Conservation (phyloP, 2,888 invertebrate genomes). For the Suillia variegata region DNA sequence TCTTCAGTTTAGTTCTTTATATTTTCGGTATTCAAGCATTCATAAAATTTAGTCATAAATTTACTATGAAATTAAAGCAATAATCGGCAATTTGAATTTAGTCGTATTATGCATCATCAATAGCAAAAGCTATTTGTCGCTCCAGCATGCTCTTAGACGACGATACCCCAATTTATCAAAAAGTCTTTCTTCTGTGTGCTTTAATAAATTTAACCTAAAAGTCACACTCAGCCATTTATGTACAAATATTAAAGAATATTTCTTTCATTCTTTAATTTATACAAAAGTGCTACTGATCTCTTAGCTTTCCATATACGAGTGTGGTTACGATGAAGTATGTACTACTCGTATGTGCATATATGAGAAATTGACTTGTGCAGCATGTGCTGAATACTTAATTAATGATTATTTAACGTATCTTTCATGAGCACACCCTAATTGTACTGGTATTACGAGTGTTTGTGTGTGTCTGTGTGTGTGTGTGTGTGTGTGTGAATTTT, state of each 20-base stretch:
- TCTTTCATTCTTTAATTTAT: background rate
- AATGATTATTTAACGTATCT: conserved; percentile 19
- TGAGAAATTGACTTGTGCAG: background rate
- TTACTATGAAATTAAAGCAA: too few species aligned
- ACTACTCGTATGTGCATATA: background rate
- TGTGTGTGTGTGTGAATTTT: too few species aligned
- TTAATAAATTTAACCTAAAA: conserved; percentile 41
- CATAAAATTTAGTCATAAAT: too few species aligned
- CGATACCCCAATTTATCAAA: conserved; percentile 7
- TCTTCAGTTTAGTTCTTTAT: too few species aligned
- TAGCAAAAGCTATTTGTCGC: too few species aligned
- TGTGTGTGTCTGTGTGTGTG: too few species aligned
- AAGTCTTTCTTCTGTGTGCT: background rate
- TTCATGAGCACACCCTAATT: conserved; percentile 17
- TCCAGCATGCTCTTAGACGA: too few species aligned
- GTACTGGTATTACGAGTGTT: conserved; percentile 6
- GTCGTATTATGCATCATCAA: too few species aligned
- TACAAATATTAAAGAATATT: conserved; percentile 13
- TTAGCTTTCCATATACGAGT: background rate
- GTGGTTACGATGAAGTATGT: too few species aligned
- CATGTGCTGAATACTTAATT: conserved; percentile 24
- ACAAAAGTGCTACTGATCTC: background rate
- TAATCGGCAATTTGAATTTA: too few species aligned
- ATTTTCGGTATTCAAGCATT: too few species aligned
- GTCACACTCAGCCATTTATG: conserved; percentile 25